These are phyloP conservation scores for Morpho achilles DNA, from an alignment of 2,888 invertebrate genomes.

Conservation along the genomic window DNA sequence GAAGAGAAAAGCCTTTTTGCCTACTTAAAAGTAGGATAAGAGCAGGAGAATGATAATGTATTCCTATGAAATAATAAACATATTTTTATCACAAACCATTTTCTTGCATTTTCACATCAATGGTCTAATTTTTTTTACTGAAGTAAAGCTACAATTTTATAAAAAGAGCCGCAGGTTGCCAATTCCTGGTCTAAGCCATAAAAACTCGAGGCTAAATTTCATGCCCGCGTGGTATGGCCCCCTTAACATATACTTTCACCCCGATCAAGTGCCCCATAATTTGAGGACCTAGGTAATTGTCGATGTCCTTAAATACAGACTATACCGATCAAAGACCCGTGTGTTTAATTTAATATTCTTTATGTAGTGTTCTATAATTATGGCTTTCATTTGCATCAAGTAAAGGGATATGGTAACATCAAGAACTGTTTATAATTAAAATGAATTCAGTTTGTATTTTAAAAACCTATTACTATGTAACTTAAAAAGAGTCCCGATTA, in stretches of 20 bases:
- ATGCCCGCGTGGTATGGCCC: slow-evolving; percentile 13
- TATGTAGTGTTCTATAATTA: slow-evolving; percentile 5
- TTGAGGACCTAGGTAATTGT: slow-evolving; percentile 29
- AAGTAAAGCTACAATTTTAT: no score
- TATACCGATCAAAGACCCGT: slow-evolving; percentile 22
- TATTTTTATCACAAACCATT: no score
- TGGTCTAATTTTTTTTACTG: no score
- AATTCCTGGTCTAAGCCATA: background rate
- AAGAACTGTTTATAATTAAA: no score
- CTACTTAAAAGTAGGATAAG: no score
- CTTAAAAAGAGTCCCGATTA: background rate
- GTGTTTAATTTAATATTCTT: slow-evolving; percentile 23
- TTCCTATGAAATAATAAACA: no score
- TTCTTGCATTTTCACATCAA: no score
- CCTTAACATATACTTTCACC: slow-evolving; percentile 22
- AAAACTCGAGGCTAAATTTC: slow-evolving; percentile 2
- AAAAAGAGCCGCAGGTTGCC: background rate
- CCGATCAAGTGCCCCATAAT: slow-evolving; percentile 30
- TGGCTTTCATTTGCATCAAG: background rate
- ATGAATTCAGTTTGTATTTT: no score
- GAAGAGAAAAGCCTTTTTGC: no score
- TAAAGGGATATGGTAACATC: no score
- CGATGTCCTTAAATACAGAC: slow-evolving; percentile 20
- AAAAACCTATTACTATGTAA: no score
- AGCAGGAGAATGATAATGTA: no score